These are phyloP conservation scores for Periphyllus acericola DNA, from an alignment of 2,888 invertebrate genomes.

Conservation along the genomic window DNA sequence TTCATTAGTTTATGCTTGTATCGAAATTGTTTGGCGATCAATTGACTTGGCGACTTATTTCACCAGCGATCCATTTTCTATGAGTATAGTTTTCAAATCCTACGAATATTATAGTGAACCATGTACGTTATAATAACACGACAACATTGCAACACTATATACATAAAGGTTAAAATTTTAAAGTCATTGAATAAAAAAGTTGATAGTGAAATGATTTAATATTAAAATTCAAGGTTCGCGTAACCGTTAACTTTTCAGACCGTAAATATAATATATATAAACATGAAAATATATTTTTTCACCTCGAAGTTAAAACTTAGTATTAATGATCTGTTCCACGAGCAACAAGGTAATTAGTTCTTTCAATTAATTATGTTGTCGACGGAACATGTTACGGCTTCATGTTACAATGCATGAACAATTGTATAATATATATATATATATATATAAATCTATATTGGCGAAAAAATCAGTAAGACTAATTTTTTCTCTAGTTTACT, in stretches of 20 bases:
- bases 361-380: slow-evolving; percentile 20
- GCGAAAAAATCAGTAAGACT: background rate
- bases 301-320: background rate
- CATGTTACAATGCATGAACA: background rate
- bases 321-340: slow-evolving; percentile 6
- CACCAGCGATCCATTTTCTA: too few relatives aligned
- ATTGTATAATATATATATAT: background rate
- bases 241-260: slow-evolving; percentile 16
- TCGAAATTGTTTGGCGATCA: too few relatives aligned
- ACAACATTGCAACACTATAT: background rate
- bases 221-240: background rate
- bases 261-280: background rate
- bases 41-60: too few relatives aligned
- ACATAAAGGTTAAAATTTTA: background rate
- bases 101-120: background rate
- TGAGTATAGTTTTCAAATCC: background rate
- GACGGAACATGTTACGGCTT: slow-evolving; percentile 1
- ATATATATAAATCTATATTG: too few relatives aligned
- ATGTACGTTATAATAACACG: background rate
- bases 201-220: background rate
- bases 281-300: background rate
- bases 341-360: slow-evolving; percentile 5
- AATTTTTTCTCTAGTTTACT: background rate
- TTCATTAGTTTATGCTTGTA: too few relatives aligned
- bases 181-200: background rate